These are phyloP conservation scores for Cettia cetti DNA, from an alignment of 2,113 vertebrate genomes.

Conservation along the genomic window DNA sequence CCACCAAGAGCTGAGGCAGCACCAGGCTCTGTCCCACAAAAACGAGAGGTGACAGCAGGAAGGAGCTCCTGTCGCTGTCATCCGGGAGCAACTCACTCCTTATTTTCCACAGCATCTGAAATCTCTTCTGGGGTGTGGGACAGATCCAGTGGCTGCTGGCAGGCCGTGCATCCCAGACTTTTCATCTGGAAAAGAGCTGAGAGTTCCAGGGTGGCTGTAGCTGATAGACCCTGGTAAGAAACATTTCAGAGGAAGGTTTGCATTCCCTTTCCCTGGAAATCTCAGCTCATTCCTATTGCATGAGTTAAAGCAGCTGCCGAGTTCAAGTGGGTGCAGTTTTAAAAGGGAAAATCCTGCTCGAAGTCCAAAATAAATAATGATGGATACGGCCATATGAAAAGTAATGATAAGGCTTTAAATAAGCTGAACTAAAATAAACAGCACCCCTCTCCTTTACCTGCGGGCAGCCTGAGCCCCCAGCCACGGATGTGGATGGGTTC, in stretches of 20 bases:
- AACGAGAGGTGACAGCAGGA: background rate
- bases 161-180: background rate
- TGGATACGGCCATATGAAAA: background rate
- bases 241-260: background rate
- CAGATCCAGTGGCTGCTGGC: background rate
- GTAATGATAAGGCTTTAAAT: background rate
- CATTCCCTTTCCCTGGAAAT: conserved; percentile 25
- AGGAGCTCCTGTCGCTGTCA: background rate
- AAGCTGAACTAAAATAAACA: background rate
- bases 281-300: conserved; percentile 21
- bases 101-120: background rate
- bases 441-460: background rate
- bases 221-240: background rate
- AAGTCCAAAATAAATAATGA: conserved; percentile 38
- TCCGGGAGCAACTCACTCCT: background rate
- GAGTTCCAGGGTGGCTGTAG: background rate
- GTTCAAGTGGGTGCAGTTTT: background rate
- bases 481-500: background rate
- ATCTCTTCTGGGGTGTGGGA: background rate
- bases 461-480: background rate
- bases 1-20: background rate
- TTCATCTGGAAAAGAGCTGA: background rate
- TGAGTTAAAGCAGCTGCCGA: background rate
- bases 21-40: background rate
- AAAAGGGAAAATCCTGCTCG: conserved; percentile 21